Evolutionary conservation across 2,888 invertebrate species (phyloP), one percentile per base, ranked within the genome.

Genomic region (Tenthredo mesomela): DNA sequence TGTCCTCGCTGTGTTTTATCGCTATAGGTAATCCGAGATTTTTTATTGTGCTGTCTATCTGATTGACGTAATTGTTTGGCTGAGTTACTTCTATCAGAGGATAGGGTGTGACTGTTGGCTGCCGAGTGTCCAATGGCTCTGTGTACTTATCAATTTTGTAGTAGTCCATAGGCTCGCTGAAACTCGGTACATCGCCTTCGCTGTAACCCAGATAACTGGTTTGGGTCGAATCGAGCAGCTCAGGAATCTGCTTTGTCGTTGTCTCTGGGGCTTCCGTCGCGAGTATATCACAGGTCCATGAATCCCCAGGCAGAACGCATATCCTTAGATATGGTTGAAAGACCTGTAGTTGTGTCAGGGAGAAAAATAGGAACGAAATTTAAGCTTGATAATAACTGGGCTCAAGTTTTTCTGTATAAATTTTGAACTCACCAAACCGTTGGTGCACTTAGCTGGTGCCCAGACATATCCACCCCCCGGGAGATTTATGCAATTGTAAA

Each of bases 401-500:
- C 29, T n/a, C 5, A 9, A 29, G 25, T 73, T 73, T 25, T 21
- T 4, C 40, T 9, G 40, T 10, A 3, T n/a, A 9, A 9, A 12
- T 37, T n/a, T 7, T 33, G 4, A 61, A 87, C 90, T 92, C 88
- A 92, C 93, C 88, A 92, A 87, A 84, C 91, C 91, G 12, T 92
- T 88, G 61, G 88, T 88, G 84, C 93, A 93, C 86, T 89, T 92
- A 21, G 90, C 89, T 15, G 92, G 93, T 5, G 89, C 89, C 93
- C 92, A 93, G 10, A 90, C 92, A 83, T 91, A 91, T 47, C 90
- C 90, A 15, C 88, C 90, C 33, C 86, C 88, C 0, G 92, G 92
- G 21, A 92, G 75, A 89, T 92, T 92, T 21, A 91, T 87, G 61
- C 93, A 93, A 61, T 90, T 91, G 75, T 92, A 93, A 88, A 91